Conservation (phyloP, 2,888 invertebrate species). For the Bimastos eiseni region DNA sequence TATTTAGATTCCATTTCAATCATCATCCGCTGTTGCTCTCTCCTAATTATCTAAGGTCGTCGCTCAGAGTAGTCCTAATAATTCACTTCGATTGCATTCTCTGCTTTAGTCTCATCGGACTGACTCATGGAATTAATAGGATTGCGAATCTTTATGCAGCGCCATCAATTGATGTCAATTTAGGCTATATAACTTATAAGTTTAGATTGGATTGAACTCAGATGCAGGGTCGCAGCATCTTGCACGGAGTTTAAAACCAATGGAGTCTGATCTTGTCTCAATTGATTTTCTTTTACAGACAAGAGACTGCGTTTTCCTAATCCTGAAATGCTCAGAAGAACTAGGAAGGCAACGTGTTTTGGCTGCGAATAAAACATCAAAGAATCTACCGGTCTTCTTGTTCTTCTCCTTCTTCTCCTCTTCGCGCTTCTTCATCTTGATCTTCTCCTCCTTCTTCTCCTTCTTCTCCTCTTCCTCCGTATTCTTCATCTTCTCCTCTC, state of each 20-base stretch:
- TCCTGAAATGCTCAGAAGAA: background rate
- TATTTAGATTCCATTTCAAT: background rate
- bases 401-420: no score
- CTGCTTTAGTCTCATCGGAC: background rate
- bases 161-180: no score
- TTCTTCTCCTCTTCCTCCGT: no score
- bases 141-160: background rate
- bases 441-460: no score
- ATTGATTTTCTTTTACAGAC: background rate
- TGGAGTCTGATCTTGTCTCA: background rate
- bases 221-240: background rate
- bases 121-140: background rate
- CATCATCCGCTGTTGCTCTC: background rate
- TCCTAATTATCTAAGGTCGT: background rate
- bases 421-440: no score
- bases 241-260: background rate
- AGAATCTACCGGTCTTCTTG: background rate
- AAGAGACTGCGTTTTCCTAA: background rate
- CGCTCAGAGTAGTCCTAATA: background rate
- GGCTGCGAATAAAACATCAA: background rate
- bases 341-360: background rate
- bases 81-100: background rate
- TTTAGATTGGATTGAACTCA: background rate
- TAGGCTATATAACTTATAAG: no score
- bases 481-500: no score